Conservation (phyloP, 2,113 vertebrate genomes). For the Copsychus sechellarum region DNA sequence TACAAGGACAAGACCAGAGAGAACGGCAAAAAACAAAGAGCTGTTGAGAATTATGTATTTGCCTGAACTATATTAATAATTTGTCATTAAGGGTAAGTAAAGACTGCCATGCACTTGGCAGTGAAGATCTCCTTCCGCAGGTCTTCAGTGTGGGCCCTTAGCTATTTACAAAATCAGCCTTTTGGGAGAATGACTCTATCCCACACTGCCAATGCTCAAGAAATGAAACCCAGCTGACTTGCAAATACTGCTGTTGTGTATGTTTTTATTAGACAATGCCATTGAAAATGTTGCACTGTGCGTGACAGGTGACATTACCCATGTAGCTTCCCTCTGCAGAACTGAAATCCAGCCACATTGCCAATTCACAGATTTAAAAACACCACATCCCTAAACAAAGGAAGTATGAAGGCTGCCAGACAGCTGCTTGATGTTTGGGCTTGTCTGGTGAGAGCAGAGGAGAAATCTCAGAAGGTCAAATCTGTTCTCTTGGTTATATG, state of each 20-base stretch:
- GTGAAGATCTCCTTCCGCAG: background rate
- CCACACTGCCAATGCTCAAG: accelerated
- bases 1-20: conserved; percentile 44
- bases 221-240: background rate
- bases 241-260: background rate
- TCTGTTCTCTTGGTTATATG: background rate
- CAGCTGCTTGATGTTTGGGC: background rate
- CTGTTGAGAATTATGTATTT: background rate
- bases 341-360: background rate
- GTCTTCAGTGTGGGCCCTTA: background rate
- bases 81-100: conserved; percentile 1
- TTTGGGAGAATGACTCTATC: background rate
- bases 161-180: background rate
- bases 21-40: conserved; percentile 15
- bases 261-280: background rate
- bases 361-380: background rate
- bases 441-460: background rate
- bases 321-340: background rate
- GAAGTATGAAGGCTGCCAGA: background rate
- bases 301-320: background rate
- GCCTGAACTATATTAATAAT: background rate
- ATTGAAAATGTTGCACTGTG: background rate
- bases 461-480: background rate
- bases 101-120: background rate
- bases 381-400: background rate